A percentile compares a stretch with the other conserved stretches of the same genome.
Conservation (phyloP, 2,113 vertebrate species). For the Dissostichus mawsoni region DNA sequence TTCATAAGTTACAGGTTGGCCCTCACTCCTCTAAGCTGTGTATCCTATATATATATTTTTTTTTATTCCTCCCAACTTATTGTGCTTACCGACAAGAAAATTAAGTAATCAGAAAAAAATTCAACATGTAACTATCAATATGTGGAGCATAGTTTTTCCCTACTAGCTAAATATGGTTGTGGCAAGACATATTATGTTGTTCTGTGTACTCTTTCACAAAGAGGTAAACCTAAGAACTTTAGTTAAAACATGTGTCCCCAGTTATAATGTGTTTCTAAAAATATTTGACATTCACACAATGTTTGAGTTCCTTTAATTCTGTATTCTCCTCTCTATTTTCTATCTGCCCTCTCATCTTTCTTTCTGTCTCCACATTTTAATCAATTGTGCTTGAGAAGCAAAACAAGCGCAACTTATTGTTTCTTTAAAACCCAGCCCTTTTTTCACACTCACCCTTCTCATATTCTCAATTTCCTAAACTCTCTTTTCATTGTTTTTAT, state of each 20-base stretch:
- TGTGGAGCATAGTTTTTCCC: neutral
- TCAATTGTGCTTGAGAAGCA: conserved; percentile 25
- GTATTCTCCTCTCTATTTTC: conserved; percentile 20
- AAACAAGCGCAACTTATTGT: conserved; percentile 14
- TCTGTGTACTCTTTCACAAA: conserved; percentile 5
- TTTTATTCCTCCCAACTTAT: neutral
- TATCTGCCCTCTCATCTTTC: conserved; percentile 4
- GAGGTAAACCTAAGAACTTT: neutral
- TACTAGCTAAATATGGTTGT: neutral
- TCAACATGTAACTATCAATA: neutral
- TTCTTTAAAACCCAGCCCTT: conserved; percentile 20
- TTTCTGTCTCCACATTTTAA: conserved; percentile 6
- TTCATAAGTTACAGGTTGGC: neutral
- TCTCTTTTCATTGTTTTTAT: conserved; percentile 1
- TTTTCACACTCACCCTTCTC: neutral
- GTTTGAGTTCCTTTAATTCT: conserved; percentile 6
- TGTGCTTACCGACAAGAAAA: neutral
- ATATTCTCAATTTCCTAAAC: conserved; percentile 11
- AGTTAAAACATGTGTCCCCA: neutral
- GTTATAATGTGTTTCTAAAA: conserved; percentile 16
- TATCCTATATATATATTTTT: neutral
- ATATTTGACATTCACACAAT: neutral
- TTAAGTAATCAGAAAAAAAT: neutral
- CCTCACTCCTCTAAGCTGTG: neutral
- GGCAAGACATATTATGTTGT: neutral